Evolutionary conservation across 2,888 invertebrate genomes (phyloP), one percentile per base, ranked within the genome.

Genomic region (Caenorhabditis wallacei): DNA sequence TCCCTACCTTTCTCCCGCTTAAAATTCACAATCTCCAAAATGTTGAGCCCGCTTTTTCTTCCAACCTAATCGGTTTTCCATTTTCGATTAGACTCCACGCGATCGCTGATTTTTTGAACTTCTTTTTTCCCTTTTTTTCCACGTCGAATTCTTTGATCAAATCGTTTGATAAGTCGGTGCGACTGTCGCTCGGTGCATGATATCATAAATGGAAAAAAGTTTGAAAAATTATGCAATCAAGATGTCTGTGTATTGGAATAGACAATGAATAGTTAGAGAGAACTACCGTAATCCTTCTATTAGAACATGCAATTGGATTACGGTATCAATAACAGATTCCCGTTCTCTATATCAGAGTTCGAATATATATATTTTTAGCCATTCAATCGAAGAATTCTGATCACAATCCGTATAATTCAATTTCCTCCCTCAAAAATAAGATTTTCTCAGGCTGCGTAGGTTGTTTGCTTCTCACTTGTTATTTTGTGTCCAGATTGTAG

Each of bases 101-200:
- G 64, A 30, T 18, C 26, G n/a, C 40, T 74, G 74, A 74, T 74
- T 74, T 74, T 74, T 40, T 43, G 74, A 74, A 74, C 74, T 64
- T 40, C 59, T 40, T 40, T 22, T 35, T 18, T 35, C 22, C 35
- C 37, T 1, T 59, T 13, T 24, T 43, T 72, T n/a, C 61, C 26
- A 20, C 35, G 24, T 18, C 13, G 20, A 71, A 61, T n/a, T 51
- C 24, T 71, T 51, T 61, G 71, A 71, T 71, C 71, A 74, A 74
- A 74, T 46, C 37, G 20, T 48, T 43, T 71, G 71, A 71, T 71
- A 53, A 71, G 35, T 40, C 30, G 66, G 20, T 26, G 59, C 46
- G 61, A 40, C 43, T 16, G 40, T 37, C 40, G 18, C 53, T 56
- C 43, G 22, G 20, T 35, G 30, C 59, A 56, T 74, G 74, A 74